Conservation (phyloP, 1,140 invertebrate genomes). For the Calliphora vicina region DNA sequence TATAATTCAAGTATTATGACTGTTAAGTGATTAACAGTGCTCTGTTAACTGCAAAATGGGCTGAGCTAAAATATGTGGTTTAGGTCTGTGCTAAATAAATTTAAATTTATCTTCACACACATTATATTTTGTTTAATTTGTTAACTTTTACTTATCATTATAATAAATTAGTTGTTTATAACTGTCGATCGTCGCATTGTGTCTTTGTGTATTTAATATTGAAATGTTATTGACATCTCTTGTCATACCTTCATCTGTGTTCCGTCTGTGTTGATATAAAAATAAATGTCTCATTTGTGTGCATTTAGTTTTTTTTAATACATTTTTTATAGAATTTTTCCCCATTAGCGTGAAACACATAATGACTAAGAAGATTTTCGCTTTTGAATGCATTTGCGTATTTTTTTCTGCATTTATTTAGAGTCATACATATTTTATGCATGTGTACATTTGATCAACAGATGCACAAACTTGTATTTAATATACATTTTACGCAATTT, state of each 20-base stretch:
- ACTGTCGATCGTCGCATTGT: neutral
- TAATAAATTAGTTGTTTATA: neutral
- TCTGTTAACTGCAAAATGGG: no score
- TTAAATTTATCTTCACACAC: no score
- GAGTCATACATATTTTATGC: no score
- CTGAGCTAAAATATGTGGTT: no score
- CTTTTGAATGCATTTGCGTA: neutral
- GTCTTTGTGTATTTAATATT: neutral
- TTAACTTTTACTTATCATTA: neutral
- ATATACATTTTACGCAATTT: no score
- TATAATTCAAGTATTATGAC: no score
- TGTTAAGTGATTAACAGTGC: no score
- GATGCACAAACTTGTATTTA: no score
- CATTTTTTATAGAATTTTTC: neutral
- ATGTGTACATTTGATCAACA: no score
- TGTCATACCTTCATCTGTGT: neutral
- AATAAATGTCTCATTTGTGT: neutral
- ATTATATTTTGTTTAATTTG: no score
- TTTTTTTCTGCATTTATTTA: no score
- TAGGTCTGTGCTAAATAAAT: no score
- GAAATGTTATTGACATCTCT: conserved; percentile 1
- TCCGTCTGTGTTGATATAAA: neutral
- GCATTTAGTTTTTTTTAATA: neutral
- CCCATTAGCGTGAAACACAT: neutral
- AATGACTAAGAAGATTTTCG: neutral